Conservation (phyloP, 2,113 vertebrate genomes). For the Sminthopsis crassicaudata region DNA sequence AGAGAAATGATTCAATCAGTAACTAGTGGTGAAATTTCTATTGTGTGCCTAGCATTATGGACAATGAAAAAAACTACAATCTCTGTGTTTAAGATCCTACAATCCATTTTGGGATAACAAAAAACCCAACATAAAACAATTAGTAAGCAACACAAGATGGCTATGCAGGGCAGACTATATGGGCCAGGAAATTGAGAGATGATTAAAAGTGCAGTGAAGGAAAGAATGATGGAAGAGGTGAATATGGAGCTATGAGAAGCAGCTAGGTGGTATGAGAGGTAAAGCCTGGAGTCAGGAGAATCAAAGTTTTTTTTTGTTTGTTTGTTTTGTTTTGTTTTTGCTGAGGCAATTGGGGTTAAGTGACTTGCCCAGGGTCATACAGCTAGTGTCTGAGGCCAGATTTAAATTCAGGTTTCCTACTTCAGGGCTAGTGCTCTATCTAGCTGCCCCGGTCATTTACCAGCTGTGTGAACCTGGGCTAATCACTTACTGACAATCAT, state of each 20-base stretch:
- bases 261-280: not conserved
- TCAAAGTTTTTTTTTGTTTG: too few relatives aligned
- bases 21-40: not conserved
- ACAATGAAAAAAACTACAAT: not conserved
- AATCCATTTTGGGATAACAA: not conserved
- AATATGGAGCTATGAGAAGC: not conserved
- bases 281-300: not conserved
- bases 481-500: not conserved
- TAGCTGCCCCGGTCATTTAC: too few relatives aligned
- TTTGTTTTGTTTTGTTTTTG: too few relatives aligned
- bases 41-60: not conserved
- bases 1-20: not conserved
- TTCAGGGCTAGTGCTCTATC: too few relatives aligned
- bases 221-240: not conserved
- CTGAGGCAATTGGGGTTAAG: not conserved
- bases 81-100: not conserved
- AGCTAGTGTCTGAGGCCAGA: too few relatives aligned
- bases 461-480: not conserved
- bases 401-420: too few relatives aligned
- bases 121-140: not conserved
- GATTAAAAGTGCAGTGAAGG: not conserved
- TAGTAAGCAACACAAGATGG: not conserved
- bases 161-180: not conserved
- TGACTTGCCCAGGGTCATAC: too few relatives aligned
- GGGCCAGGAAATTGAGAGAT: not conserved